phyloP scores from a whole-genome alignment of 2,113 vertebrate species.

The Muntiacus muntjak region DNA sequence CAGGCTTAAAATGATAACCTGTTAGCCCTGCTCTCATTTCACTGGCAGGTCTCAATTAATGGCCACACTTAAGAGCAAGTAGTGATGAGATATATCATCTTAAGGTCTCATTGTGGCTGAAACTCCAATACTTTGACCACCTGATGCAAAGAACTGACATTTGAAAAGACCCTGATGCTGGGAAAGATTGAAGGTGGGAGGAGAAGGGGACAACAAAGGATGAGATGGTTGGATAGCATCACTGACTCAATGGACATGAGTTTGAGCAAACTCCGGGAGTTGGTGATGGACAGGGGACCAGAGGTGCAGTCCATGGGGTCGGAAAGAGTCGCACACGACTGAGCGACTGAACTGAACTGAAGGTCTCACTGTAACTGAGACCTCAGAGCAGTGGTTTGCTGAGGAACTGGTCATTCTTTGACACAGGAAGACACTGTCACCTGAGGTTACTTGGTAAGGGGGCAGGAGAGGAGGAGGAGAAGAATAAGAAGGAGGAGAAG shows the following conservation, averaged over 20 bases:
- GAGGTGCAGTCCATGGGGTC: neutral
- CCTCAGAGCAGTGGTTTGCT: neutral
- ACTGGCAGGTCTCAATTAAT: neutral
- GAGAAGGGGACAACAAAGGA: neutral
- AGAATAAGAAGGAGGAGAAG: neutral
- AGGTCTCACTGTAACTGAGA: neutral
- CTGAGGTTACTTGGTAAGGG: neutral
- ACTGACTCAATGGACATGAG: neutral
- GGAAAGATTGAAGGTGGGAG: neutral
- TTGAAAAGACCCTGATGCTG: neutral
- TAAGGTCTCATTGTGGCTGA: neutral
- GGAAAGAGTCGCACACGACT: neutral
- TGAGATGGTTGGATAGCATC: neutral
- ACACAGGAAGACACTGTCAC: neutral
- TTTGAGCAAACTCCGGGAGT: neutral
- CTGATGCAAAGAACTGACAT: neutral
- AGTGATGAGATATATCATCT: neutral
- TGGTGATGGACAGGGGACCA: neutral
- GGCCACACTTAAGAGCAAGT: neutral
- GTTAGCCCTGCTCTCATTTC: neutral
- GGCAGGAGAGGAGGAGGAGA: too few relatives aligned
- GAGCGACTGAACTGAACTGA: neutral
- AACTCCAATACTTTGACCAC: neutral
- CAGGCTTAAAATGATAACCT: neutral
- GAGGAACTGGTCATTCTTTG: neutral